Base-by-base conservation (phyloP, 2,113 vertebrate genomes). In the Heterotilapia buettikoferi region DNA sequence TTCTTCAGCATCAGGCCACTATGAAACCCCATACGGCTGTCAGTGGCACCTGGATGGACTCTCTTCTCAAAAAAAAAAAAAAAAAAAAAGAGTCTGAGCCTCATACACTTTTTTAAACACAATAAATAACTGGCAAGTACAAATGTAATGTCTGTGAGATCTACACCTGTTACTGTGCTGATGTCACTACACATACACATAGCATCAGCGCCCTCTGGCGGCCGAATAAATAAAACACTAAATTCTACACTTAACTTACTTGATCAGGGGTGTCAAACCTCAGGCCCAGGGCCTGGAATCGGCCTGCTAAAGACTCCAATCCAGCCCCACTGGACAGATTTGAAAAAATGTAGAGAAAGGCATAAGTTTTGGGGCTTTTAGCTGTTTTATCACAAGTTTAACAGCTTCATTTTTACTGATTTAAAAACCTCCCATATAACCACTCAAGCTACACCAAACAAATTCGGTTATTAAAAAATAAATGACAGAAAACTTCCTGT, bases 81-180 rank as follows among this genome's bases (percentile, higher is more conserved):
- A 52, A 47, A 80, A 89, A 80, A 88, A 91, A 93, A 80, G 82
- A 95, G 90, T 93, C 89, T 93, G 94, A 94, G 92, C 93, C 84
- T 90, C 89, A 89, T 93, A 92, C 87, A 92, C 88, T 95, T 96
- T 96, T 24, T 2, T 90, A 93, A 94, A 95, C 84, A 85, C 86
- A 96, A 96, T 96, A 96, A 96, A 97, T 96, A 94, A 95, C 94
- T 93, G 92, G 86, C 90, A 94, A 95, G 68, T 94, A 91, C 86
- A 91, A 76, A 66, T 7, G 2, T 38, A 29, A 31, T 29, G 26
- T 47, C 38, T 59, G 56, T 29, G 73, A 19, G 16, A 13, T 78
- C 45, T 52, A 13, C 26, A 50, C 9, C 26, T 2, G 73, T 52
- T 78, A 31, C 26, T 29, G 80, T 61, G 56, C 11, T 31, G n/a